Evolutionary conservation across 2,113 vertebrate species (phyloP).

Genomic region (Tachysurus fulvidraco): DNA sequence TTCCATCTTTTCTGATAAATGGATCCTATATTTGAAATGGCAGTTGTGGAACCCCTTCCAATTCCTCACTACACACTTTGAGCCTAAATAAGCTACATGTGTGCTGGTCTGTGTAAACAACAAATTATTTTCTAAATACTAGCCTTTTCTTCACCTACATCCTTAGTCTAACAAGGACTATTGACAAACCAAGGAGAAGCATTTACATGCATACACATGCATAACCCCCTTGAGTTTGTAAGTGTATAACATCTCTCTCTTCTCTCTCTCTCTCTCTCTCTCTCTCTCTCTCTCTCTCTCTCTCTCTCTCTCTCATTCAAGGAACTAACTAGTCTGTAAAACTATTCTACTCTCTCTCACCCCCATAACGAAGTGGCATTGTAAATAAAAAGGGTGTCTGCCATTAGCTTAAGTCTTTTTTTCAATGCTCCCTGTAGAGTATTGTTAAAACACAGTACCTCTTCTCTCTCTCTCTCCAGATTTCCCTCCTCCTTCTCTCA

Average conservation of each 20-base stretch:
- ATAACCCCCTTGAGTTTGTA: conserved; percentile 66
- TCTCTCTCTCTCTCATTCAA: conserved; percentile 60
- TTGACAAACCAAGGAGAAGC: conserved; percentile 70
- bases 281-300: not conserved
- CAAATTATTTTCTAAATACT: conserved; percentile 72
- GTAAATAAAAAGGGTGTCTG: conserved; percentile 65
- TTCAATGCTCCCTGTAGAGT: conserved; percentile 75
- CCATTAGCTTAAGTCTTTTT: conserved; percentile 52
- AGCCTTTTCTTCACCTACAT: conserved; percentile 72
- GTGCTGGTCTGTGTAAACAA: conserved; percentile 59
- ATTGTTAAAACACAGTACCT: conserved; percentile 77
- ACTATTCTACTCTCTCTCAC: conserved; percentile 62
- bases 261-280: not conserved
- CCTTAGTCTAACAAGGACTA: conserved; percentile 68
- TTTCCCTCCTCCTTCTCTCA: conserved; percentile 13
- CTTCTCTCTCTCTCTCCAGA: conserved; percentile 32
- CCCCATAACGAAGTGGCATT: conserved; percentile 75
- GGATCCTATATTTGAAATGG: conserved; percentile 75
- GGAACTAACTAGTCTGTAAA: conserved; percentile 63
- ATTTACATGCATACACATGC: conserved; percentile 68
- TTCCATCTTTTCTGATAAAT: conserved; percentile 90
- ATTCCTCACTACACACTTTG: conserved; percentile 63
- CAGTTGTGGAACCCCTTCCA: conserved; percentile 80
- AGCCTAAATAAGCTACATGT: conserved; percentile 63
- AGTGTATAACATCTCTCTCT: conserved; percentile 57